phyloP scores from a whole-genome alignment of 1,140 invertebrate genomes.

The Neodiprion virginianus region DNA sequence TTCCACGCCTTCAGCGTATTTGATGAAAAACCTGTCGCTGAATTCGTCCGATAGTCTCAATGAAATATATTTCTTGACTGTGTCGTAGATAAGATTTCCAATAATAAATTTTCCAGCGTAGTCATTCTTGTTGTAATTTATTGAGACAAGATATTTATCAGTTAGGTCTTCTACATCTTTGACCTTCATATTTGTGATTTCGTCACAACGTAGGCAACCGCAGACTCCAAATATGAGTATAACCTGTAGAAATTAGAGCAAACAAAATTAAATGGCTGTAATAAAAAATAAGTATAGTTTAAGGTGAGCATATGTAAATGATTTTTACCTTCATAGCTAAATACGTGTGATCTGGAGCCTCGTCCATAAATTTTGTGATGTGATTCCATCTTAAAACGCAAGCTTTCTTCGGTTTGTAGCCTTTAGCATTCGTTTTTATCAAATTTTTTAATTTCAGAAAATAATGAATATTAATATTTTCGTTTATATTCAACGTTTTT shows the following conservation, averaged over 20 bases:
- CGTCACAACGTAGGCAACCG: constrained; percentile 26
- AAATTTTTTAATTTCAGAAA: no score
- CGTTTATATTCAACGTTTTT: no score
- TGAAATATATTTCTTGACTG: constrained; percentile 29
- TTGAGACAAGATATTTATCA: constrained; percentile 25
- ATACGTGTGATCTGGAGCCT: neutral
- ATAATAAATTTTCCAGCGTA: constrained; percentile 26
- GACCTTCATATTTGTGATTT: constrained; percentile 28
- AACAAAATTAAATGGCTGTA: neutral
- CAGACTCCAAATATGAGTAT: neutral
- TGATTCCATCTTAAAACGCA: no score
- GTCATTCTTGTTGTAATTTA: constrained; percentile 25
- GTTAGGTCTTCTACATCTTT: constrained; percentile 27
- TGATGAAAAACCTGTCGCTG: constrained; percentile 30
- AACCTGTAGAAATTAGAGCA: no score
- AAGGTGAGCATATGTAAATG: constrained; percentile 12
- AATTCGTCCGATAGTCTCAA: constrained; percentile 26
- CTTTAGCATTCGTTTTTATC: no score
- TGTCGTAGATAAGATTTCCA: constrained; percentile 26
- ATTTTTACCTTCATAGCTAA: constrained; percentile 14
- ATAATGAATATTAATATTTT: no score
- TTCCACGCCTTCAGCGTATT: constrained; percentile 29
- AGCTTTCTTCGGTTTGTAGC: no score
- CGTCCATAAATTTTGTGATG: no score
- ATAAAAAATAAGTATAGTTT: constrained; percentile 15